Conservation (phyloP, 2,113 vertebrate genomes). For the Anser cygnoides region DNA sequence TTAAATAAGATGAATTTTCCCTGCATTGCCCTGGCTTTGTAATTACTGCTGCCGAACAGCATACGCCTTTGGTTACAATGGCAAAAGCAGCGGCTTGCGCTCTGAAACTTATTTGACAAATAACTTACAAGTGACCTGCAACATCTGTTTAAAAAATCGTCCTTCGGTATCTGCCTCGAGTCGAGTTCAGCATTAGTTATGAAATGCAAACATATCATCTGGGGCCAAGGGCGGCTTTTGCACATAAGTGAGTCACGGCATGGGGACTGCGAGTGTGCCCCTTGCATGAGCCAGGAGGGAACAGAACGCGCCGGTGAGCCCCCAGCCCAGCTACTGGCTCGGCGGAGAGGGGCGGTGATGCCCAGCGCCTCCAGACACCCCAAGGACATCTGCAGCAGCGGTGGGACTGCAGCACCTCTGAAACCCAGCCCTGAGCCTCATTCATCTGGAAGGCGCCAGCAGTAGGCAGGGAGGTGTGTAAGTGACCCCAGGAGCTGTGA, state of each 20-base stretch:
- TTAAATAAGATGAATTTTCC: slow-evolving; percentile 80
- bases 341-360: not conserved
- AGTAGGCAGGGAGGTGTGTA: rapidly evolving
- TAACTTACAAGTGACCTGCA: slow-evolving; percentile 56
- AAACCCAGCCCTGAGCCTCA: rapidly evolving
- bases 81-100: slow-evolving; percentile 67
- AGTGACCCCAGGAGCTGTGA: not conserved
- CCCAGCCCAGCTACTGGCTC: not conserved
- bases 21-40: slow-evolving; percentile 73
- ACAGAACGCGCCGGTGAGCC: not conserved
- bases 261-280: not conserved
- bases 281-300: not conserved
- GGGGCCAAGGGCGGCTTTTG: slow-evolving; percentile 24
- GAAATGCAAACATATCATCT: slow-evolving; percentile 33
- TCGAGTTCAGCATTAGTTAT: slow-evolving; percentile 21
- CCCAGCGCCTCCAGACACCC: not conserved
- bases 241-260: not conserved
- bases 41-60: slow-evolving; percentile 58
- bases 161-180: slow-evolving; percentile 31
- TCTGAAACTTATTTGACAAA: slow-evolving; percentile 53
- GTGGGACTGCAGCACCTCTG: rapidly evolving
- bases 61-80: slow-evolving; percentile 51
- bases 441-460: not conserved
- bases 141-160: slow-evolving; percentile 55
- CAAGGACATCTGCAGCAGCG: not conserved